Conservation (phyloP, 2,113 vertebrate species). For the Formicarius rufipectus region DNA sequence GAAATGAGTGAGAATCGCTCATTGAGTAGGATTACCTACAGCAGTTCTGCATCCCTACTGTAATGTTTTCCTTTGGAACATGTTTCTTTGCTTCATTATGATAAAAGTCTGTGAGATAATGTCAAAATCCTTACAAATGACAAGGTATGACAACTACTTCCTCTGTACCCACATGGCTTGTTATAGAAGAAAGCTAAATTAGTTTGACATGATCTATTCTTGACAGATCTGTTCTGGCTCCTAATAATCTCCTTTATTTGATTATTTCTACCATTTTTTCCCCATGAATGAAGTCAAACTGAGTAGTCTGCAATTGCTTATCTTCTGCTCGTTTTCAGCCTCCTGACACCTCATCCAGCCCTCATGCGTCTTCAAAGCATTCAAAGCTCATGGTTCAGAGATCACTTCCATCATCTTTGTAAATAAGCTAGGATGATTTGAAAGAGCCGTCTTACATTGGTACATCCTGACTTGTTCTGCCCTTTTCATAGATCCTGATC, state of each 20-base stretch:
- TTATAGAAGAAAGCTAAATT: slow-evolving; percentile 61
- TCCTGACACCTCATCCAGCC: neutral
- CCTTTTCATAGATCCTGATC: neutral
- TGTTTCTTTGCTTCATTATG: slow-evolving; percentile 18
- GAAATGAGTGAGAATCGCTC: neutral
- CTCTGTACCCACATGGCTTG: slow-evolving; percentile 26
- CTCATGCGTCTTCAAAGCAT: slow-evolving; percentile 2
- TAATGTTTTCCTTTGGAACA: slow-evolving; percentile 12
- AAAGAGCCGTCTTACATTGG: neutral
- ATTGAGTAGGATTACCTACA: neutral
- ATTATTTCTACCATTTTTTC: slow-evolving; percentile 19
- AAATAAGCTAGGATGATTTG: neutral
- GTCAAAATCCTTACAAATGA: slow-evolving; percentile 56
- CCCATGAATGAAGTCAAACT: slow-evolving; percentile 1
- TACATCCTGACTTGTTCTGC: neutral
- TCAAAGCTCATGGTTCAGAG: neutral
- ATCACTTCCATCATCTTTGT: neutral
- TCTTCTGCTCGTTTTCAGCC: neutral
- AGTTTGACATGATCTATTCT: slow-evolving; percentile 51
- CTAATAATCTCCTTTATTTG: slow-evolving; percentile 48
- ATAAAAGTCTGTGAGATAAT: slow-evolving; percentile 57
- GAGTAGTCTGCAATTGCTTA: slow-evolving; percentile 11
- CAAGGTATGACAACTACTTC: slow-evolving; percentile 56
- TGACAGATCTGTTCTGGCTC: slow-evolving; percentile 53
- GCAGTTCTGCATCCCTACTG: neutral